A percentile compares a stretch with the other conserved stretches of the same genome.
Evolutionary conservation across 2,888 invertebrate species (phyloP).

Genomic region (Xestia sexstrigata): DNA sequence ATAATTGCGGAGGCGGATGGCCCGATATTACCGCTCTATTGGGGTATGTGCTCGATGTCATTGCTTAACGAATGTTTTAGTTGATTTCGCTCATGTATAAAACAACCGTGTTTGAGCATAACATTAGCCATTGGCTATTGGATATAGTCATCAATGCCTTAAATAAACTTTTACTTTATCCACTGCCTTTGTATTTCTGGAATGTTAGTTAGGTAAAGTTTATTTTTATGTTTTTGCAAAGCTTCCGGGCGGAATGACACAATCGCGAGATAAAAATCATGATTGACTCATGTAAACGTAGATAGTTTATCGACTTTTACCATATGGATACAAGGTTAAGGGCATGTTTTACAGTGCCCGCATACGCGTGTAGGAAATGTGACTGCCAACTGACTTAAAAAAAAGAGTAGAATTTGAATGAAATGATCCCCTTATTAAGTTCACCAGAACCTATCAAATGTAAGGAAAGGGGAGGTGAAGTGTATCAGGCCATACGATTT

Average conservation of each 20-base stretch:
- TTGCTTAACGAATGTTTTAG: background rate
- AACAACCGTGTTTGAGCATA: conserved; percentile 15
- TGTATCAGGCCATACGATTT: conserved; percentile 4
- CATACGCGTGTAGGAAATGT: background rate
- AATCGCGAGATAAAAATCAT: conserved; percentile 26
- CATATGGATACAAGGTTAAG: background rate
- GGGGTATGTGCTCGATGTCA: no score
- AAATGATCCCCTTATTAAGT: conserved; percentile 1
- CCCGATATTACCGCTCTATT: no score
- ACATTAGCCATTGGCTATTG: background rate
- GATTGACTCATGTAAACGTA: conserved; percentile 2
- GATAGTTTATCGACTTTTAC: conserved; percentile 30
- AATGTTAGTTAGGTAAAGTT: conserved; percentile 3
- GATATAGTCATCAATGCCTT: background rate
- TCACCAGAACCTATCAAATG: background rate
- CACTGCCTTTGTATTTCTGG: background rate
- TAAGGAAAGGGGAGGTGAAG: background rate
- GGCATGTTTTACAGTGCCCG: background rate
- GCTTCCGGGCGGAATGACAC: background rate
- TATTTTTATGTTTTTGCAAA: background rate
- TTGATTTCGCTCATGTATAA: conserved; percentile 1
- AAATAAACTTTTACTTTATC: background rate
- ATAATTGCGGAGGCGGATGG: no score
- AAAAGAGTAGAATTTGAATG: background rate
- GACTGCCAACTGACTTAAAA: background rate